phyloP scores from a whole-genome alignment of 2,113 vertebrate species.

The Oryzias melastigma region DNA sequence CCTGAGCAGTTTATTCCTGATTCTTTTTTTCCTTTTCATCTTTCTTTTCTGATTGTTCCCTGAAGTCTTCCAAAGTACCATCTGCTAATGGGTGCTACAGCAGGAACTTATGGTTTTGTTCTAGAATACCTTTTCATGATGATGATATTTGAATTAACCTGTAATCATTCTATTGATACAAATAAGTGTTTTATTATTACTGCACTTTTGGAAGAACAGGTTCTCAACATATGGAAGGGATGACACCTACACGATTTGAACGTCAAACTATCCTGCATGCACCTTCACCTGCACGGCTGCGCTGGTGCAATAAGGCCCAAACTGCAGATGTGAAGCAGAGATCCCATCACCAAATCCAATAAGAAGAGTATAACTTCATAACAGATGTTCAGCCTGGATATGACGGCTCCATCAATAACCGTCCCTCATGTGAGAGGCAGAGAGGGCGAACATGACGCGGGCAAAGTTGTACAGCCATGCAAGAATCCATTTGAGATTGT shows the following conservation, averaged over 20 bases:
- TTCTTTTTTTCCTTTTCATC: slow-evolving; percentile 22
- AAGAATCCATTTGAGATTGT: slow-evolving; percentile 58
- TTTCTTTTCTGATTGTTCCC: slow-evolving; percentile 8
- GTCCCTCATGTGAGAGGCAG: slow-evolving; percentile 64
- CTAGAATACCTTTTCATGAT: slow-evolving; percentile 21
- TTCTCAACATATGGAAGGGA: slow-evolving; percentile 2
- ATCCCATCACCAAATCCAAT: slow-evolving; percentile 72
- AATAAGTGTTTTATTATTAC: slow-evolving; percentile 22
- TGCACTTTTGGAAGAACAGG: slow-evolving; percentile 17
- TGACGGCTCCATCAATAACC: slow-evolving; percentile 78
- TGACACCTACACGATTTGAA: slow-evolving; percentile 6
- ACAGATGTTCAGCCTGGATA: slow-evolving; percentile 75
- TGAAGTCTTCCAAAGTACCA: slow-evolving; percentile 9
- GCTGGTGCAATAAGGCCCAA: slow-evolving; percentile 56
- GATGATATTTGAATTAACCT: slow-evolving; percentile 18
- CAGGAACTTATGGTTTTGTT: not conserved
- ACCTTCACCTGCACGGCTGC: slow-evolving; percentile 22
- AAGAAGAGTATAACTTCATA: slow-evolving; percentile 73
- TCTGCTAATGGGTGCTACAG: slow-evolving; percentile 20
- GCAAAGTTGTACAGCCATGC: slow-evolving; percentile 59
- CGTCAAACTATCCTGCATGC: slow-evolving; percentile 16
- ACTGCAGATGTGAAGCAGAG: slow-evolving; percentile 60
- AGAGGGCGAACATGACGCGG: slow-evolving; percentile 49
- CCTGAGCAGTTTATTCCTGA: slow-evolving; percentile 13
- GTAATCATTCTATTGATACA: slow-evolving; percentile 12